Percentiles rank a stretch among this genome's conserved stretches.
Conservation (phyloP, 2,113 vertebrate genomes). For the Suricata suricatta region DNA sequence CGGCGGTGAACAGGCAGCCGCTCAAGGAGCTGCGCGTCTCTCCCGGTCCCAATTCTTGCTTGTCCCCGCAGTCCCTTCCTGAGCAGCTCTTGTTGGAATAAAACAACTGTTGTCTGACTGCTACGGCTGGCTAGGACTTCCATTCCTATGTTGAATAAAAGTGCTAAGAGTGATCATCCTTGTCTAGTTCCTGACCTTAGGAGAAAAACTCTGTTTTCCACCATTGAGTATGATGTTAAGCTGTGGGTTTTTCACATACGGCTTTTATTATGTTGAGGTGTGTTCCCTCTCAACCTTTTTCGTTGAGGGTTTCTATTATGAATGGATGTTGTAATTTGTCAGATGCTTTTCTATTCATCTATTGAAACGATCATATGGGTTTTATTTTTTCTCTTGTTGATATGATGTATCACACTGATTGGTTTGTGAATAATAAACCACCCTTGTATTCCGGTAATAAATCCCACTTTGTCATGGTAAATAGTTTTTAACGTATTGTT, state of each 20-base stretch:
- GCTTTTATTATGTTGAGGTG: background rate
- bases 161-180: background rate
- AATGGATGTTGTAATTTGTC: background rate
- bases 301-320: background rate
- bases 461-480: background rate
- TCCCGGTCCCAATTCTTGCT: no score
- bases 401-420: background rate
- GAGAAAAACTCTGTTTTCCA: background rate
- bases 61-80: background rate
- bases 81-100: background rate
- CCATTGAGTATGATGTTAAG: background rate
- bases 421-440: background rate
- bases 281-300: background rate
- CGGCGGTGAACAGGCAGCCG: background rate
- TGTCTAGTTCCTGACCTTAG: background rate
- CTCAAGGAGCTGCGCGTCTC: fast-evolving
- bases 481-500: background rate
- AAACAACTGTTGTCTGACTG: background rate
- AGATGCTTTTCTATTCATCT: background rate
- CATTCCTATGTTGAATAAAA: background rate
- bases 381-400: background rate
- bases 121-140: background rate
- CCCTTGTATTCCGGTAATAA: background rate
- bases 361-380: background rate
- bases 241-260: background rate